Evolutionary conservation across 2,888 invertebrate species (phyloP).

Genomic region (Leptinotarsa haldemani): DNA sequence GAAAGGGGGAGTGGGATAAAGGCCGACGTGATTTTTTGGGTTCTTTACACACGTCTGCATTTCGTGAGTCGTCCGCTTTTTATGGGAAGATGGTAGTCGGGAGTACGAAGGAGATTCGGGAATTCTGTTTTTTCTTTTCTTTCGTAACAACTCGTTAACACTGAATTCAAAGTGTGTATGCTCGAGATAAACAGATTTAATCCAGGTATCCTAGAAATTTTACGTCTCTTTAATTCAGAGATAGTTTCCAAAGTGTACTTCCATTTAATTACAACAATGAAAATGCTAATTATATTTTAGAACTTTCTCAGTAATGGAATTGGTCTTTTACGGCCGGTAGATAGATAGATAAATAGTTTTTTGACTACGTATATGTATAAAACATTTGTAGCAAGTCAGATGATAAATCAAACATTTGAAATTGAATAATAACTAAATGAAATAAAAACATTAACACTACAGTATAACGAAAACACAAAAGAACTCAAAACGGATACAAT

Average conservation of each 20-base stretch:
- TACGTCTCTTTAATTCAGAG: not conserved
- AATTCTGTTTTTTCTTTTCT: not conserved
- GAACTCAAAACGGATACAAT: no score
- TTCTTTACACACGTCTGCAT: slow-evolving; percentile 11
- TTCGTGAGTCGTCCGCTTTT: slow-evolving; percentile 1
- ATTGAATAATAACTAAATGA: no score
- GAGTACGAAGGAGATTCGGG: not conserved
- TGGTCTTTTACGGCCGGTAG: no score
- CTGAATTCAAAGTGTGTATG: not conserved
- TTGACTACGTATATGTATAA: no score
- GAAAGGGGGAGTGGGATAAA: not conserved
- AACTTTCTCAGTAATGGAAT: no score
- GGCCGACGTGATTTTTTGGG: slow-evolving; percentile 8
- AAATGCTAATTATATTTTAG: no score
- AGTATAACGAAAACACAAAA: no score
- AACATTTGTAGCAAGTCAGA: no score
- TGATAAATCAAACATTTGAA: no score
- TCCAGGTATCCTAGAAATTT: not conserved
- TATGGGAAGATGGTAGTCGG: not conserved
- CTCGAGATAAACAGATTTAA: not conserved
- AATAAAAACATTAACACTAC: no score
- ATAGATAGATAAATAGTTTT: no score
- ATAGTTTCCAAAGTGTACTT: not conserved
- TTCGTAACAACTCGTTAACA: not conserved
- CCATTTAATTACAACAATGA: not conserved